Base-by-base conservation (phyloP, 2,797 vertebrate species). In the Pogoniulus pusillus region DNA sequence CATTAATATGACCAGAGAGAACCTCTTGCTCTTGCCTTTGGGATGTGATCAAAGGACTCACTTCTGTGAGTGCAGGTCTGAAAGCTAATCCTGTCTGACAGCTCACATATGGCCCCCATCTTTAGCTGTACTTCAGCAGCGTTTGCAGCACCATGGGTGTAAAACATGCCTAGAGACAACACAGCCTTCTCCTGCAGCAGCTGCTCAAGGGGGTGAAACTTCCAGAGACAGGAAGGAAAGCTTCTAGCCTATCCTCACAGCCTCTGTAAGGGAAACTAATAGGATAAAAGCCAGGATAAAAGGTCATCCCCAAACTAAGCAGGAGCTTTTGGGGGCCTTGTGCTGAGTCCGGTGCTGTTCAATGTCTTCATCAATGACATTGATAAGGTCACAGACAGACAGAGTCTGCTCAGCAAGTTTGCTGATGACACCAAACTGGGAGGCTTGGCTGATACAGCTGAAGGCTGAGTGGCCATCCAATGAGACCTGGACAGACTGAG, bases 1-100 rank as follows among this genome's bases (percentile, higher is more conserved):
- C 69, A 85, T 89, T 96, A 97, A 97, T 93, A 95, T 80, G 93
- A 95, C 95, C 87, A 74, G 94, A 95, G 85, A 96, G 85, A 96
- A 92, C 87, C 84, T 93, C 92, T 95, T 93, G 66, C 85, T 91
- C 78, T 89, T 92, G 85, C 92, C 69, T 93, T 91, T 95, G 89
- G 84, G 90, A 87, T 91, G 81, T 53, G 83, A 94, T 95, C 95
- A 94, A 95, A 95, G 83, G 90, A 87, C 74, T 95, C 80, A 93
- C 68, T 93, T 93, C 81, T 92, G 57, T 69, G 73, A 91, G 41
- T 81, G 47, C 82, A 82, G 68, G 77, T 95, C 78, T 95, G 86
- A 90, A 95, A 95, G 92, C 92, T 85, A 91, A 95, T 90, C 75
- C 8, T 63, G 71, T 85, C 87, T 96, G 94, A 95, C 91, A 91